Evolutionary conservation across 2,888 invertebrate genomes (phyloP), one percentile per base, ranked within the genome.

Genomic region (Drosophila yooni): DNA sequence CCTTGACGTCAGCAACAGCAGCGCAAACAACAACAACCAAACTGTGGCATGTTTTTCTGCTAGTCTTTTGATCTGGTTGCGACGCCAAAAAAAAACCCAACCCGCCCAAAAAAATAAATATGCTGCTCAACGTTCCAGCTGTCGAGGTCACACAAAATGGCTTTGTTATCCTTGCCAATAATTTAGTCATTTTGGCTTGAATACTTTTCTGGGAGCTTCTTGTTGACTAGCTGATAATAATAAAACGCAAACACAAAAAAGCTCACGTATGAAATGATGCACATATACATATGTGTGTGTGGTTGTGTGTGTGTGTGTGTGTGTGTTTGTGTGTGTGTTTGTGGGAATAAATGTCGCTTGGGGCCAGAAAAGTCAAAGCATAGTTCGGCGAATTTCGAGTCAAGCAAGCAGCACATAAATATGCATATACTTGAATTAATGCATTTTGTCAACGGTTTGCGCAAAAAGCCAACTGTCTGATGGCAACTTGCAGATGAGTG

Each of bases 131-230:
- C 57, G 21, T 27, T 10, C 10, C 36, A 21, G 46, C 21, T 46
- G 46, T 18, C 31, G 50, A 76, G 64, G 70, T 61, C 51, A 27
- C 34, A 29, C 40, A 50, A 66, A 69, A 69, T 59, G 74, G 52
- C 65, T 72, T 68, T 86, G 74, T 83, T 83, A 69, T 71, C 54
- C 71, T 56, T 52, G 62, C 88, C 75, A 82, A 81, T 87, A 87
- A 83, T 83, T 82, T 78, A 83, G 88, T 82, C 73, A 69, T 65
- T 81, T 81, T 70, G 51, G 51, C 21, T 21, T 50, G 51, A 51
- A 60, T 66, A 46, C 21, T 70, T 66, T 66, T 54, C 31, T 21
- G 62, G 56, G 48, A 43, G 63, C n/a, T 33, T 38, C 56, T 72
- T 67, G 74, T 68, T 73, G 64, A 58, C 43, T 27, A 59, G 46